Percentiles rank a stretch among this genome's conserved stretches.
phyloP scores from a whole-genome alignment of 2,113 vertebrate species.

The Clupea harengus region DNA sequence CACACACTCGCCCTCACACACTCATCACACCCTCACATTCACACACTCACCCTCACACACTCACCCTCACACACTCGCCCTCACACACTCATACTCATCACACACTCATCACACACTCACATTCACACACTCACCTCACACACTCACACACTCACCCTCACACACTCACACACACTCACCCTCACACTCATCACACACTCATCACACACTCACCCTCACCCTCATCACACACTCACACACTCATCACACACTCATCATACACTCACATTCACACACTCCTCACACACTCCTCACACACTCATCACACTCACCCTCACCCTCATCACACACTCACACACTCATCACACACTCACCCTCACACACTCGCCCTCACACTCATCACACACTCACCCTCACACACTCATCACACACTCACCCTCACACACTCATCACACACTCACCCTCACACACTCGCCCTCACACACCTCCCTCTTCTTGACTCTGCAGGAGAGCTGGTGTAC shows the following conservation, averaged over 20 bases:
- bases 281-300: background rate
- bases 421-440: background rate
- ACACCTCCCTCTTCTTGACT: background rate
- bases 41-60: too few species aligned
- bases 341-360: background rate
- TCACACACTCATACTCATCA: too few species aligned
- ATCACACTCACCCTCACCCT: background rate
- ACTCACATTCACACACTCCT: background rate
- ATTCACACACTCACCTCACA: too few species aligned
- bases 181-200: slow-evolving; percentile 22
- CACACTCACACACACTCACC: too few species aligned
- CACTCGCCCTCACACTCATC: background rate
- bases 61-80: too few species aligned
- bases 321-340: background rate
- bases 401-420: background rate
- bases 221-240: background rate
- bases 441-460: background rate
- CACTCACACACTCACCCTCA: too few species aligned
- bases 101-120: too few species aligned
- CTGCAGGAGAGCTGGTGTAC: slow-evolving; percentile 49
- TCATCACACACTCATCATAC: background rate
- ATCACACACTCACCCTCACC: background rate
- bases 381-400: background rate
- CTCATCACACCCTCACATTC: too few species aligned
- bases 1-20: too few species aligned